phyloP scores from a whole-genome alignment of 2,113 vertebrate genomes.

The Sisor rabdophorus region DNA sequence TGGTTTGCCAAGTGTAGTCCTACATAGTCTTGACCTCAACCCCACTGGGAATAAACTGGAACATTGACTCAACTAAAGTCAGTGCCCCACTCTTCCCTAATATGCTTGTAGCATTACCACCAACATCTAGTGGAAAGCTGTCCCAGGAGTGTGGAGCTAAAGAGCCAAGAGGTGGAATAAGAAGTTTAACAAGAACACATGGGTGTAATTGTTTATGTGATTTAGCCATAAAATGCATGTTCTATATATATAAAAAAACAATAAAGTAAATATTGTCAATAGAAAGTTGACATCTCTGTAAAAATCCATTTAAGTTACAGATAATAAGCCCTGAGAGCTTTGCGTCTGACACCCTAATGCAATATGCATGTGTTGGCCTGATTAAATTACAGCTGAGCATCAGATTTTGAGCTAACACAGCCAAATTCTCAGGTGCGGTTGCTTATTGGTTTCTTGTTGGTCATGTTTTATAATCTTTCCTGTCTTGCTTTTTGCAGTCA shows the following conservation, averaged over 20 bases:
- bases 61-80: neutral
- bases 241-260: constrained; percentile 34
- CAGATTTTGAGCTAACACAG: constrained; percentile 23
- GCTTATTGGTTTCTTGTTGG: constrained; percentile 13
- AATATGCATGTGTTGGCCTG: constrained; percentile 47
- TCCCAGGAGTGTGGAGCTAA: too few species aligned
- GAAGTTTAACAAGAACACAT: neutral
- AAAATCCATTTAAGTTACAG: constrained; percentile 31
- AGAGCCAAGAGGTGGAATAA: neutral
- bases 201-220: neutral
- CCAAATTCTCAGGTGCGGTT: constrained; percentile 15
- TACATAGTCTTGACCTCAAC: neutral
- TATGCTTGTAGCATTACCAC: neutral
- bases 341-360: constrained; percentile 39
- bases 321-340: constrained; percentile 30
- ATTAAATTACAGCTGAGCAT: constrained; percentile 15
- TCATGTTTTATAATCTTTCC: constrained; percentile 24
- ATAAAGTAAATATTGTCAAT: constrained; percentile 40
- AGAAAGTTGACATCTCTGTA: constrained; percentile 40
- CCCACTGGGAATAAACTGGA: neutral
- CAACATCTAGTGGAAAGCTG: neutral
- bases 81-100: neutral
- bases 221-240: neutral
- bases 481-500: constrained; percentile 27
- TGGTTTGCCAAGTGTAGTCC: neutral